These are phyloP conservation scores for Planiliza haematocheilus DNA, from an alignment of 2,113 vertebrate species.

Conservation along the genomic window DNA sequence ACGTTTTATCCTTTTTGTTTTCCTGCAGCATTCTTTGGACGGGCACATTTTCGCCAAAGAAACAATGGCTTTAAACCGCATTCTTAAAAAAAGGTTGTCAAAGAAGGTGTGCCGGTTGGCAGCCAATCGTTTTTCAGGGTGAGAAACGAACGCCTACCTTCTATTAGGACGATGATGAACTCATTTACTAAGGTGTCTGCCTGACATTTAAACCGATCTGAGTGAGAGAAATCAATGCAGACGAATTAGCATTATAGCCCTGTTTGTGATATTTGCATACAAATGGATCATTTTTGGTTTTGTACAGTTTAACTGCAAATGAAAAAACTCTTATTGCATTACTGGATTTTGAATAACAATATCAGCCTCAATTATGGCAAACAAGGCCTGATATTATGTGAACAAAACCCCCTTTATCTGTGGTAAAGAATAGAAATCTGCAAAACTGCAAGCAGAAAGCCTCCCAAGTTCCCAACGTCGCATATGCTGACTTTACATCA, in stretches of 20 bases:
- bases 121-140: constrained; percentile 37
- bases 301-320: too few relatives aligned
- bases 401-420: neutral
- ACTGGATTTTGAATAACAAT: constrained; percentile 28
- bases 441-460: neutral
- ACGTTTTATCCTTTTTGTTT: neutral
- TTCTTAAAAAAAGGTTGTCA: constrained; percentile 30
- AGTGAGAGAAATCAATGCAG: too few relatives aligned
- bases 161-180: constrained; percentile 36
- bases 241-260: too few relatives aligned
- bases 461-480: neutral
- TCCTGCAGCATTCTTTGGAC: neutral
- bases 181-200: constrained; percentile 14
- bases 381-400: constrained; percentile 1
- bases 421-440: neutral
- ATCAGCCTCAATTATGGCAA: constrained; percentile 2
- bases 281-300: too few relatives aligned
- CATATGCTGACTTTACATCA: neutral
- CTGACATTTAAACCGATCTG: too few relatives aligned
- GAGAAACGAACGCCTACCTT: constrained; percentile 23
- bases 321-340: too few relatives aligned
- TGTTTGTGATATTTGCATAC: too few relatives aligned
- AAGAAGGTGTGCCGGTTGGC: constrained; percentile 34
- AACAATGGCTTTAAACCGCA: constrained; percentile 43
- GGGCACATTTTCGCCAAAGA: neutral